Evolutionary conservation across 2,888 invertebrate species (phyloP), one percentile per base, ranked within the genome.

Genomic region (Scotopteryx bipunctaria): DNA sequence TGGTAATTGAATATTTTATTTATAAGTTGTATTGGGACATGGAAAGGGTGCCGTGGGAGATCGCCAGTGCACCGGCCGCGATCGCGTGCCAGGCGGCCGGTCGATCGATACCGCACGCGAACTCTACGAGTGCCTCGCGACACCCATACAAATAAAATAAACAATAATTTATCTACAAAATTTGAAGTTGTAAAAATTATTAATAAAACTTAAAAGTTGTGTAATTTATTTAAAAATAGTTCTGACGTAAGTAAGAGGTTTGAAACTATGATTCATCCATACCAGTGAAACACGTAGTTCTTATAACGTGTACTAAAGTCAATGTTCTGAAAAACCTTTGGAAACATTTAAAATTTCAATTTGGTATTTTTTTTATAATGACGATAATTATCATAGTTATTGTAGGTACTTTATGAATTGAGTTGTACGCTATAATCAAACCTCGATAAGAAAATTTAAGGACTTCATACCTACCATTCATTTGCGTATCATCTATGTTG

Each of bases 81-180:
- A 75, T 86, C 83, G 88, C 89, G 88, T 87, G 89, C 80, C 78
- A 66, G 71, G 43, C 44, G 27, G 23, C 35, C 72, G 71, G 61
- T 71, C 77, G 85, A 86, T 88, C 88, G 84, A 88, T 88, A 87
- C 77, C 73, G 75, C 79, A 78, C 80, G 83, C 82, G 78, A 81
- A 81, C 73, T 82, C 75, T 83, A 81, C n/a, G n/a, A n/a, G n/a
- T n/a, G n/a, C 78, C 78, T 78, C 70, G 73, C 73, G 63, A 72
- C 75, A 73, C 71, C 63, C 70, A 65, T 68, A 67, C 63, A 60
- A 69, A 68, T 69, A 66, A 70, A 71, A 63, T 67, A 65, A 65
- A 69, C 67, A 65, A 61, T 48, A 58, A 38, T 6, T 35, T 13
- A 38, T 15, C 29, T 14, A 42, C 25, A 13, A 47, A 29, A 35